A percentile compares a stretch with the other conserved stretches of the same genome.
phyloP scores from a whole-genome alignment of 2,113 vertebrate genomes.

The Dromas ardeola region DNA sequence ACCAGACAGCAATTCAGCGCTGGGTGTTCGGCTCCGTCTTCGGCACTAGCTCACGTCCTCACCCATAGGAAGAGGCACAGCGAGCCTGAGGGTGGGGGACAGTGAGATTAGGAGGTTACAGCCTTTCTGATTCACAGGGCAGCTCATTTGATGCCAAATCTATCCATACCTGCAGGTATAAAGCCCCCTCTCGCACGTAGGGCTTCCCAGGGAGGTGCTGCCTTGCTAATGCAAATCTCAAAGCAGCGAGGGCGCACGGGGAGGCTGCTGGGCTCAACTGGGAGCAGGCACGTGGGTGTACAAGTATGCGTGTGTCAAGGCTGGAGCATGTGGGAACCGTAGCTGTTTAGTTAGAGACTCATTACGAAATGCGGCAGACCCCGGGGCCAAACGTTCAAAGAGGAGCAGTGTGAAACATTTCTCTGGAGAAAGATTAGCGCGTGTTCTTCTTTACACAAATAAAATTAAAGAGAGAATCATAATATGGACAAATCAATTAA shows the following conservation, averaged over 20 bases:
- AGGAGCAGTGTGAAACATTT: background rate
- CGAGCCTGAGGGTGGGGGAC: background rate
- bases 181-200: fast-evolving
- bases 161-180: background rate
- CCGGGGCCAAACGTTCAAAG: conserved; percentile 9
- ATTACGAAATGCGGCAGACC: background rate
- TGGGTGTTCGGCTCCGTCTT: background rate
- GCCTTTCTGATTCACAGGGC: background rate
- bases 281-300: conserved; percentile 9
- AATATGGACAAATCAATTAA: conserved; percentile 54
- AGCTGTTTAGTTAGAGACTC: conserved; percentile 1
- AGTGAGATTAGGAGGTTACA: background rate
- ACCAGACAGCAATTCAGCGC: conserved; percentile 22
- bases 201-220: background rate
- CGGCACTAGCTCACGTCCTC: fast-evolving
- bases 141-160: background rate
- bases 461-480: conserved; percentile 40
- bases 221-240: background rate
- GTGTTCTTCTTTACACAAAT: conserved; percentile 37
- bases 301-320: conserved; percentile 4
- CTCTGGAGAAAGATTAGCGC: conserved; percentile 29
- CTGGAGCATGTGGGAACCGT: background rate
- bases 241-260: fast-evolving
- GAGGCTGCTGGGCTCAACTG: background rate
- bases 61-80: background rate